phyloP scores from a whole-genome alignment of 2,888 invertebrate genomes.

The Sialis fuliginosa region DNA sequence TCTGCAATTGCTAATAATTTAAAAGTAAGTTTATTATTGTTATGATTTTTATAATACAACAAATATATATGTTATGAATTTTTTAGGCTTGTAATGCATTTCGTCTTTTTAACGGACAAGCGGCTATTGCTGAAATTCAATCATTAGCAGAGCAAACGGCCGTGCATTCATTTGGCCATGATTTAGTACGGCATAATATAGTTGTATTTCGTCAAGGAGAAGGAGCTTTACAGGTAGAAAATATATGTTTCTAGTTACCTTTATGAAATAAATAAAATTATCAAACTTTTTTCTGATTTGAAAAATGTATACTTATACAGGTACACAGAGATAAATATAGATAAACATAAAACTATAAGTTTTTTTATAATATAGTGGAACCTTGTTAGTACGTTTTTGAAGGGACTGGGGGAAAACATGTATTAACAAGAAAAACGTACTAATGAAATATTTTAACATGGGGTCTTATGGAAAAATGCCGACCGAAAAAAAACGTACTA shows the following conservation, averaged over 20 bases:
- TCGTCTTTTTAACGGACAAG: constrained; percentile 79
- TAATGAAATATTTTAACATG: no score
- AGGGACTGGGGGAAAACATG: no score
- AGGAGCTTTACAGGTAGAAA: constrained; percentile 67
- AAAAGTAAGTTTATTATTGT: constrained; percentile 34
- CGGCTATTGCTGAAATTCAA: constrained; percentile 83
- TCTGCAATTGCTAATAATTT: constrained; percentile 92
- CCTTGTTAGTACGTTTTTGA: no score
- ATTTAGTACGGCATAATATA: constrained; percentile 85
- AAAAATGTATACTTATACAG: no score
- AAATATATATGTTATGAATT: constrained; percentile 1
- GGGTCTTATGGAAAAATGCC: no score
- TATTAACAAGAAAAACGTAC: no score
- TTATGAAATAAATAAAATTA: not conserved
- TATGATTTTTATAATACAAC: not conserved
- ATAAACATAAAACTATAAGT: no score
- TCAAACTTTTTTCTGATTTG: no score
- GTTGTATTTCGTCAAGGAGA: constrained; percentile 91
- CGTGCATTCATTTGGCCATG: constrained; percentile 64
- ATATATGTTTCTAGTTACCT: not conserved
- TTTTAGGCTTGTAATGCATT: constrained; percentile 60
- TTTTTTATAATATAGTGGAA: no score
- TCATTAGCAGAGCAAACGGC: constrained; percentile 56
- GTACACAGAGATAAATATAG: no score
- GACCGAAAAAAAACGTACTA: no score